Evolutionary conservation across 2,113 vertebrate genomes (phyloP).

Genomic region (Antechinus flavipes): DNA sequence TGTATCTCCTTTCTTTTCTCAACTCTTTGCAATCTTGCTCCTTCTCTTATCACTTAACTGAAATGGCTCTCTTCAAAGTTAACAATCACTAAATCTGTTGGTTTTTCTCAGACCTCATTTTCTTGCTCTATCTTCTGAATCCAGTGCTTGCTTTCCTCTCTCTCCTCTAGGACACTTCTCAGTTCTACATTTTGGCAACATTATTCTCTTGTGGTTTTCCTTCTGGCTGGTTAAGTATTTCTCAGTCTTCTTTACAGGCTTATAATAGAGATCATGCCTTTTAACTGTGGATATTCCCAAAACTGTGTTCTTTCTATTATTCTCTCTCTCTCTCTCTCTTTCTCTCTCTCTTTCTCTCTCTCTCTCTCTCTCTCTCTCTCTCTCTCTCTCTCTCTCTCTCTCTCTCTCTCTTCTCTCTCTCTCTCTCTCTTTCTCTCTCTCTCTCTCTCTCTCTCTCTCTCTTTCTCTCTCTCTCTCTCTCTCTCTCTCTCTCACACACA

Average conservation of each 20-base stretch:
- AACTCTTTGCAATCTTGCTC: neutral
- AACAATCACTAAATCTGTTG: neutral
- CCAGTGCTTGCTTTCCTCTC: neutral
- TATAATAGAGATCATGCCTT: neutral
- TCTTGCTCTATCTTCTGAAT: neutral
- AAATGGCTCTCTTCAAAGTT: neutral
- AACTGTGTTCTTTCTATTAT: too few species aligned
- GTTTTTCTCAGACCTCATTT: neutral
- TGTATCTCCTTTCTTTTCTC: neutral
- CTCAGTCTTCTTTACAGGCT: neutral
- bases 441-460: too few species aligned
- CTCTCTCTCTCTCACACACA: too few species aligned
- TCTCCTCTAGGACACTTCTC: neutral
- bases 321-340: too few species aligned
- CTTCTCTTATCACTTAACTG: neutral
- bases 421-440: too few species aligned
- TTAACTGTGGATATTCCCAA: too few species aligned
- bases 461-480: too few species aligned
- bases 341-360: too few species aligned
- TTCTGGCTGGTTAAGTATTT: neutral
- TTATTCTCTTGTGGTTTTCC: neutral
- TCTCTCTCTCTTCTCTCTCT: neutral
- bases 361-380: too few species aligned
- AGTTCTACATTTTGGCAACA: neutral
- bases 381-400: too few species aligned